Conservation (phyloP, 2,113 vertebrate species). For the Proteles cristata region DNA sequence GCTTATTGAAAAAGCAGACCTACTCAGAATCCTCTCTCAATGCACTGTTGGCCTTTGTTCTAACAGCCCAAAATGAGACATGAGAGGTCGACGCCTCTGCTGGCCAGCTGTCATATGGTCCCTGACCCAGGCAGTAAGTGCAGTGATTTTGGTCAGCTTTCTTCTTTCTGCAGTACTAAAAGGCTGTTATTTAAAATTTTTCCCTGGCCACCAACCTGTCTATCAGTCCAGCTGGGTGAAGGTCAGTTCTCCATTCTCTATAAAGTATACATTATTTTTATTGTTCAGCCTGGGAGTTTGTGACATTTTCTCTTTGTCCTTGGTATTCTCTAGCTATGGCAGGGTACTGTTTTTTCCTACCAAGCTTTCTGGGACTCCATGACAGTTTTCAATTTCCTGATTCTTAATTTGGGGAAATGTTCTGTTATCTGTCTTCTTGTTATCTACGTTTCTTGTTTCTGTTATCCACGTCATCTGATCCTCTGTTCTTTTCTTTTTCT, state of each 20-base stretch:
- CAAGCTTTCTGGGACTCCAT: not conserved
- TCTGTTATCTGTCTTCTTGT: not conserved
- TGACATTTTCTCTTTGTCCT: not conserved
- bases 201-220: slow-evolving; percentile 38
- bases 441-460: not conserved
- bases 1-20: not conserved
- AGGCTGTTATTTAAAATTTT: slow-evolving; percentile 52
- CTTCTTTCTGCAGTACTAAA: not conserved
- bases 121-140: slow-evolving; percentile 39
- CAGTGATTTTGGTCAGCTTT: slow-evolving; percentile 10
- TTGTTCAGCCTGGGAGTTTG: not conserved
- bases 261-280: not conserved
- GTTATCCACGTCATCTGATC: not conserved
- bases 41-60: not conserved
- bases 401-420: not conserved
- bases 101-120: not conserved
- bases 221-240: not conserved
- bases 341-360: not conserved
- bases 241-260: not conserved
- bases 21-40: not conserved
- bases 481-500: not conserved
- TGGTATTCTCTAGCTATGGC: not conserved
- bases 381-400: not conserved
- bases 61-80: not conserved
- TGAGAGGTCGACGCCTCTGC: not conserved